Conservation (phyloP, 2,113 vertebrate genomes). For the Ancistrus triradiatus region DNA sequence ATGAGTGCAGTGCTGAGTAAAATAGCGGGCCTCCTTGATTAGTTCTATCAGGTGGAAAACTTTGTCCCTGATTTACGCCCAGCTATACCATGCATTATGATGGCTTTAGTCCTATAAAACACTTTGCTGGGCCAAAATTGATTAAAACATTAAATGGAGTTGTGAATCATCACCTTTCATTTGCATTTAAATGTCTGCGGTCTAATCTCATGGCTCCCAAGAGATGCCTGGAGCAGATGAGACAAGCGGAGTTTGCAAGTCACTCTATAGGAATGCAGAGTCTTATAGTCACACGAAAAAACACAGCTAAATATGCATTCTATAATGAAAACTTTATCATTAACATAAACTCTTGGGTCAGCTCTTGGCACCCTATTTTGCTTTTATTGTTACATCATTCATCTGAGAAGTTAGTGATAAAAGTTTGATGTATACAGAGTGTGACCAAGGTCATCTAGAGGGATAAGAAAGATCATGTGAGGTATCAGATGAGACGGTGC, state of each 20-base stretch:
- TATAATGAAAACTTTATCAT: slow-evolving; percentile 9
- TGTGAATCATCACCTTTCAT: slow-evolving; percentile 58
- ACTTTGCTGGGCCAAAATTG: slow-evolving; percentile 47
- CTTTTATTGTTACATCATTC: slow-evolving; percentile 17
- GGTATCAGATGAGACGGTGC: slow-evolving; percentile 23
- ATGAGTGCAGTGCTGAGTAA: slow-evolving; percentile 36
- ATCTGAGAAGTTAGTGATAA: slow-evolving; percentile 2
- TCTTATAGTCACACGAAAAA: slow-evolving; percentile 12
- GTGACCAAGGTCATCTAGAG: slow-evolving; percentile 30
- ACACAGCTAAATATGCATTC: slow-evolving; percentile 12
- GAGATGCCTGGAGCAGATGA: slow-evolving; percentile 34
- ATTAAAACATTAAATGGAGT: slow-evolving; percentile 53
- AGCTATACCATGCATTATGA: slow-evolving; percentile 43
- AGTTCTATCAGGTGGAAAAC: slow-evolving; percentile 49
- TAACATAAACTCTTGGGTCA: slow-evolving; percentile 18
- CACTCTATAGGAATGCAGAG: slow-evolving; percentile 14
- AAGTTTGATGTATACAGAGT: slow-evolving; percentile 22
- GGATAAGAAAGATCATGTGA: slow-evolving; percentile 46
- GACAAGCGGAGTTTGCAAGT: slow-evolving; percentile 22
- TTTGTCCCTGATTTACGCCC: slow-evolving; percentile 47
- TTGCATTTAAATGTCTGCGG: slow-evolving; percentile 58
- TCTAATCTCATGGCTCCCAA: slow-evolving; percentile 43
- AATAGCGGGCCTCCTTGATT: slow-evolving; percentile 46
- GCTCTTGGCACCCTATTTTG: slow-evolving; percentile 1
- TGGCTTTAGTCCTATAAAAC: slow-evolving; percentile 52